Evolutionary conservation across 2,888 invertebrate genomes (phyloP).

Genomic region (Esperia sulphurella): DNA sequence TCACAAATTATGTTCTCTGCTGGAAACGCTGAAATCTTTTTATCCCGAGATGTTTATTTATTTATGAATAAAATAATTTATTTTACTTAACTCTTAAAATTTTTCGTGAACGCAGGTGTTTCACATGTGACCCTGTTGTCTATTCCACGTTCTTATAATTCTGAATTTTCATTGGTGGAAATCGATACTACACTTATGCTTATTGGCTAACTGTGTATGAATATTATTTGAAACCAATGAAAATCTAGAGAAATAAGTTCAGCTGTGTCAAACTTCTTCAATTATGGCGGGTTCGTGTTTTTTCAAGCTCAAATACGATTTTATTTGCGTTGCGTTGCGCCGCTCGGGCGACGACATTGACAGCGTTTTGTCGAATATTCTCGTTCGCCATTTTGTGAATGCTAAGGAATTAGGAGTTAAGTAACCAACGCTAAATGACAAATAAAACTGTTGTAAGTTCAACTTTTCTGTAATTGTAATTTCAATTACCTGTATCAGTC

Average conservation of each 20-base stretch:
- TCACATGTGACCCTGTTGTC: too few relatives aligned
- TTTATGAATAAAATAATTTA: too few relatives aligned
- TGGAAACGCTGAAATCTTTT: too few relatives aligned
- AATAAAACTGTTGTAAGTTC: constrained; percentile 52
- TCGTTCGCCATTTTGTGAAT: constrained; percentile 76
- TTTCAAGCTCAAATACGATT: constrained; percentile 71
- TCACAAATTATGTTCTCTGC: too few relatives aligned
- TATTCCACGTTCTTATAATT: too few relatives aligned
- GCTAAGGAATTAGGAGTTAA: constrained; percentile 64
- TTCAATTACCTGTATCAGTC: constrained; percentile 20
- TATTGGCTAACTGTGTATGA: not conserved
- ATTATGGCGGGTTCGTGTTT: constrained; percentile 76
- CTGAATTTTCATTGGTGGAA: not conserved
- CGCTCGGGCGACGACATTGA: constrained; percentile 72
- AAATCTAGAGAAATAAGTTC: not conserved
- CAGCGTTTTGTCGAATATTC: constrained; percentile 71
- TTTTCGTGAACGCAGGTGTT: too few relatives aligned
- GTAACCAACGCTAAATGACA: constrained; percentile 53
- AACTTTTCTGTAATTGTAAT: constrained; percentile 34
- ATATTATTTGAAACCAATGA: not conserved
- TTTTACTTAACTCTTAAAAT: too few relatives aligned
- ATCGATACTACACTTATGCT: not conserved
- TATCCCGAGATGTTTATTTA: too few relatives aligned
- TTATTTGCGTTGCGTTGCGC: constrained; percentile 73
- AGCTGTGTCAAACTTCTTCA: constrained; percentile 37